Evolutionary conservation across 1,140 invertebrate species (phyloP).

Genomic region (Brachionus plicatilis): DNA sequence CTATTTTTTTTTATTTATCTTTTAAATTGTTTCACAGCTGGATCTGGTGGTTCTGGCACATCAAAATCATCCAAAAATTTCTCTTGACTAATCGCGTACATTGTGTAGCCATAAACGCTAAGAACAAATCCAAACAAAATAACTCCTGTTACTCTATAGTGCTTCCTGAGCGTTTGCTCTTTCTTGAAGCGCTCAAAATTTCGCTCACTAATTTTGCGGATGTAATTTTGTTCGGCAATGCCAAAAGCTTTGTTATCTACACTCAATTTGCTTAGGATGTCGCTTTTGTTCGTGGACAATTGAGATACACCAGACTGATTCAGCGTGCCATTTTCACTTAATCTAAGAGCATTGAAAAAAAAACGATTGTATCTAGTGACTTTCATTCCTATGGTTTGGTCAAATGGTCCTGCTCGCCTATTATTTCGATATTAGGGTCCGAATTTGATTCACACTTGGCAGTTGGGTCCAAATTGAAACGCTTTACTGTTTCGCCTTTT

Average conservation of each 20-base stretch:
- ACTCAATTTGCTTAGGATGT: slow-evolving; percentile 4
- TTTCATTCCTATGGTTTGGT: neutral
- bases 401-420: neutral
- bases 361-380: neutral
- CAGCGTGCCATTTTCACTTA: neutral
- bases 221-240: slow-evolving; percentile 24
- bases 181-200: neutral
- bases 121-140: slow-evolving; percentile 14
- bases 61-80: slow-evolving; percentile 40
- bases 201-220: slow-evolving; percentile 1
- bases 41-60: slow-evolving; percentile 41
- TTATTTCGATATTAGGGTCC: slow-evolving; percentile 20
- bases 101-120: slow-evolving; percentile 24
- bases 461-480: slow-evolving; percentile 39
- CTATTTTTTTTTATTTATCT: neutral
- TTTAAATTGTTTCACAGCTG: slow-evolving; percentile 38
- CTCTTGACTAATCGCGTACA: slow-evolving; percentile 36
- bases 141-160: neutral
- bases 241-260: neutral
- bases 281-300: neutral
- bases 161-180: neutral
- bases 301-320: slow-evolving; percentile 21
- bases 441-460: neutral
- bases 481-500: slow-evolving; percentile 72
- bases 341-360: neutral